These are phyloP conservation scores for Megalops cyprinoides DNA, from an alignment of 2,797 vertebrate species.

Conservation along the genomic window DNA sequence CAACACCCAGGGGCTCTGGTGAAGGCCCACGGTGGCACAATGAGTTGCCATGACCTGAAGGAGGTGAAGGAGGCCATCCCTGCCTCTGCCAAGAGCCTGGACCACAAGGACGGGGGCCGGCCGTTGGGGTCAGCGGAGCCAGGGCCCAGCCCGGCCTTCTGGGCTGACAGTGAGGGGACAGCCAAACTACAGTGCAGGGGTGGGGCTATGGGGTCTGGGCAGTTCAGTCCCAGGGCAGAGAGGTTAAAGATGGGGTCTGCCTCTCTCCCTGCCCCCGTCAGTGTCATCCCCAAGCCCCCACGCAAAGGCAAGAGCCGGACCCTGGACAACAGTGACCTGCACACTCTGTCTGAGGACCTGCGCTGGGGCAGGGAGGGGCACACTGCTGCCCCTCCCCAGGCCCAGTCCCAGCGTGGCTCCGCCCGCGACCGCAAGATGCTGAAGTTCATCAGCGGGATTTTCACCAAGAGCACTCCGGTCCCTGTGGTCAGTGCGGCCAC, in stretches of 20 bases:
- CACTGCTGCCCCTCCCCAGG: conserved; percentile 46
- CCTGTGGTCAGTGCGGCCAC: conserved; percentile 72
- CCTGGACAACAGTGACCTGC: conserved; percentile 92
- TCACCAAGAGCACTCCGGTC: conserved; percentile 86
- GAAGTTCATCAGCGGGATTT: conserved; percentile 96
- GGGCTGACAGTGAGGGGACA: conserved; percentile 83
- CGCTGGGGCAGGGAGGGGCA: conserved; percentile 63
- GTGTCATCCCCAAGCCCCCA: conserved; percentile 64
- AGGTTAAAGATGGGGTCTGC: conserved; percentile 70
- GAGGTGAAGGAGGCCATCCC: conserved; percentile 72
- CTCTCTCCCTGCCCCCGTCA: conserved; percentile 70
- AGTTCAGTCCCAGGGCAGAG: conserved; percentile 78
- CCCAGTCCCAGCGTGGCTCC: conserved; percentile 67
- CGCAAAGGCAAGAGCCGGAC: conserved; percentile 93
- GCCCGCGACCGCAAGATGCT: conserved; percentile 94
- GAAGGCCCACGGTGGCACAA: conserved; percentile 68
- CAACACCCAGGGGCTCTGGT: conserved; percentile 70
- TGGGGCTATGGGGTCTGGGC: conserved; percentile 67
- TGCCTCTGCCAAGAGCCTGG: conserved; percentile 75
- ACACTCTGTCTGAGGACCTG: conserved; percentile 79
- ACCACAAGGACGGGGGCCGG: conserved; percentile 71
- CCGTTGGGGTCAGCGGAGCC: conserved; percentile 59
- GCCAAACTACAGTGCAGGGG: conserved; percentile 52
- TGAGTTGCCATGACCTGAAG: conserved; percentile 62
- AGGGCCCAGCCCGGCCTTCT: conserved; percentile 84